These are phyloP conservation scores for Microcebus griseorufus DNA, from an alignment of 2,113 vertebrate species.

Conservation along the genomic window DNA sequence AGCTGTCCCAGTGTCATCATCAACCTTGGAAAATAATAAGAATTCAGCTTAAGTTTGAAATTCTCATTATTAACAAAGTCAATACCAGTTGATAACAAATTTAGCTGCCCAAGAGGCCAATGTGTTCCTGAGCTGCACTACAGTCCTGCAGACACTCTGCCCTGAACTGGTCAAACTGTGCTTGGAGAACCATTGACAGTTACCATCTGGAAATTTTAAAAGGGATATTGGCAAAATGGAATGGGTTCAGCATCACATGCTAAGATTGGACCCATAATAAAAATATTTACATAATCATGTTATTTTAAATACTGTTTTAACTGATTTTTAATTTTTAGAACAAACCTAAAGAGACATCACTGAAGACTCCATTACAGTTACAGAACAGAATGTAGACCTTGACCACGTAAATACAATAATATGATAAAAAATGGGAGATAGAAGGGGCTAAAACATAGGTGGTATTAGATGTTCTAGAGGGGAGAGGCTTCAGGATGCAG, in stretches of 20 bases:
- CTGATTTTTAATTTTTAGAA: constrained; percentile 1
- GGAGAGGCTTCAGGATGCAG: not conserved
- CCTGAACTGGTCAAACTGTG: not conserved
- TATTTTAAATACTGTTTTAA: not conserved
- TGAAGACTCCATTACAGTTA: not conserved
- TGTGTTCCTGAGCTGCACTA: not conserved
- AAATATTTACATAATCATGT: not conserved
- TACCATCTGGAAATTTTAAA: not conserved
- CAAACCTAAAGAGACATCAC: not conserved
- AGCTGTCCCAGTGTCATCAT: not conserved
- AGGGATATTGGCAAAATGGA: not conserved
- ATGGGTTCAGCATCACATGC: not conserved
- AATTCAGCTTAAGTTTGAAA: not conserved
- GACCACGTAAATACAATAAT: not conserved
- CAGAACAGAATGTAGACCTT: not conserved
- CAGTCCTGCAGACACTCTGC: not conserved
- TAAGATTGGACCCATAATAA: not conserved
- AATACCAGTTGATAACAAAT: not conserved
- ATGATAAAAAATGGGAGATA: not conserved
- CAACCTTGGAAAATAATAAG: not conserved
- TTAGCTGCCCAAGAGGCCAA: not conserved
- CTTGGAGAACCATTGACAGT: constrained; percentile 58
- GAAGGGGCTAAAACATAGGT: not conserved
- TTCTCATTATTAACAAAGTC: not conserved
- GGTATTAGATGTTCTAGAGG: not conserved